Base-by-base conservation (phyloP, 2,888 invertebrate species). In the Cosmia pyralina region DNA sequence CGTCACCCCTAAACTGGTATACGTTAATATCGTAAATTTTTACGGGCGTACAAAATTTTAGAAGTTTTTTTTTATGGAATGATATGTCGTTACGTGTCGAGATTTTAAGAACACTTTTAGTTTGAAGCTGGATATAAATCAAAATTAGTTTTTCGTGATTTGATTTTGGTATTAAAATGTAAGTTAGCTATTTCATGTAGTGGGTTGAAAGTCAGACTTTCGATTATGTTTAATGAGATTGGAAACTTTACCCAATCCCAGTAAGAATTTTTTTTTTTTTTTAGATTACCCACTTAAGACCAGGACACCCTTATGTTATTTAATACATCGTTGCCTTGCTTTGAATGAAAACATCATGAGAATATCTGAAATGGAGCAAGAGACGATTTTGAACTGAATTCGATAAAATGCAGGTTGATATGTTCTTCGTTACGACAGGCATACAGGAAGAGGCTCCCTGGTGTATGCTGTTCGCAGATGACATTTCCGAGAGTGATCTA, bases 21-120 rank as follows among this genome's bases (percentile, higher is more conserved):
- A 70, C 75, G 64, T 69, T 85, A 65, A 64, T 79, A 79, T 83
- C 85, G 85, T 85, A 85, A 85, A 82, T 72, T 75, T 83, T 85
- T 85, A 85, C 69, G 81, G 50, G 19, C 11, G 69, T 77, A 69
- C 71, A 79, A 83, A 85, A 85, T 48, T 79, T 73, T 68, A 50
- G 64, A 75, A 72, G 69, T 62, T 75, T 79, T 75, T 64, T 44
- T 76, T 82, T 68, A 66, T 62, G 55, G 63, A n/a, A 76, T 34
- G 55, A 63, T 77, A 72, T 48, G 66, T 69, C 82, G 69, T 69
- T 58, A 46, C 44, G 22, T 59, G 50, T 28, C 38, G 52, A 68
- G 19, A 48, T 66, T 77, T 66, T 66, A 73, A 74, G 46, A 59
- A 46, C 63, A 64, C 50, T 76, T 72, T 78, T 64, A 22, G 66